Percentiles rank a stretch among this genome's conserved stretches.
Conservation (phyloP, 2,797 vertebrate species). For the Mus caroli region DNA sequence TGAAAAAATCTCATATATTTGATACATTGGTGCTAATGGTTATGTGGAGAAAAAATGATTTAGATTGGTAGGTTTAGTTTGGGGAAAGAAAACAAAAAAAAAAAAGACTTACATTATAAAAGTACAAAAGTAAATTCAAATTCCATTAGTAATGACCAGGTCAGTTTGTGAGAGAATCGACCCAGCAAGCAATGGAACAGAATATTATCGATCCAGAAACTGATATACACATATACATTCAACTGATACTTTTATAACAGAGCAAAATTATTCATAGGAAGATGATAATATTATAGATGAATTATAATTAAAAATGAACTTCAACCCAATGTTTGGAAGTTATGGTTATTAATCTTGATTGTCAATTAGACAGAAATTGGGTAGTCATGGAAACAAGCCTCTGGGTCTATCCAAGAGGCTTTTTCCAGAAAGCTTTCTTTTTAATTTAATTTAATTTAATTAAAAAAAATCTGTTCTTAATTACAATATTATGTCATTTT, state of each 20-base stretch:
- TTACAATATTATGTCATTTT: background rate
- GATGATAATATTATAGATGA: background rate
- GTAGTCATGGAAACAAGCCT: background rate
- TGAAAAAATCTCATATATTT: background rate
- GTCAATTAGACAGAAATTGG: background rate
- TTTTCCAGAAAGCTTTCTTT: background rate
- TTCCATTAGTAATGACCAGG: background rate
- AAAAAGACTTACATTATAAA: background rate
- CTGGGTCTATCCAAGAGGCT: background rate
- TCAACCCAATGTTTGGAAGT: background rate
- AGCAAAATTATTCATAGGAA: background rate
- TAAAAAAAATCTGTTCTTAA: background rate
- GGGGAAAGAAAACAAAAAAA: background rate
- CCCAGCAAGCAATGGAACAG: background rate
- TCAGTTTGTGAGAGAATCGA: background rate
- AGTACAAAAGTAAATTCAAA: constrained; percentile 2
- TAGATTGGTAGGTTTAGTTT: background rate
- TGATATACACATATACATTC: background rate
- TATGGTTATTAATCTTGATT: background rate
- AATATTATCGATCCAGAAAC: background rate
- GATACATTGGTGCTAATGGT: background rate
- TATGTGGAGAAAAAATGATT: constrained; percentile 2
- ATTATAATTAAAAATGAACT: background rate
- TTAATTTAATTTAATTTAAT: background rate
- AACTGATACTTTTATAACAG: background rate